A percentile compares a stretch with the other conserved stretches of the same genome.
Evolutionary conservation across 2,113 vertebrate genomes (phyloP).

Genomic region (Vulpes vulpes): DNA sequence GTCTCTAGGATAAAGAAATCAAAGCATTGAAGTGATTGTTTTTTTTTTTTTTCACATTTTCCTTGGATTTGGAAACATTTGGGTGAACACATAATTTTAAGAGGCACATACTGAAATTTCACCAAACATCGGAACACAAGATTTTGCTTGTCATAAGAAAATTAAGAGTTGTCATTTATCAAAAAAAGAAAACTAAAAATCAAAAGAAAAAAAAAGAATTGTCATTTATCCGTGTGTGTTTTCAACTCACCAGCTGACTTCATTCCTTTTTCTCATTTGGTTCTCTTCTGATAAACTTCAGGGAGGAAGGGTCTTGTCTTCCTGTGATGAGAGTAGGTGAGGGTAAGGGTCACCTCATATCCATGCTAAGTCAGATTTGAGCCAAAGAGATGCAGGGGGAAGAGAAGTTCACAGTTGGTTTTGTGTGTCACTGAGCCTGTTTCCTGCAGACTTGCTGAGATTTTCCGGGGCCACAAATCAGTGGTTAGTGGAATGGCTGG

Average conservation of each 20-base stretch:
- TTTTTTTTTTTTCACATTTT: not conserved
- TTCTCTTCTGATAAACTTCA: not conserved
- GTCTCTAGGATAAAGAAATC: not conserved
- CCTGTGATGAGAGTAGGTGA: no score
- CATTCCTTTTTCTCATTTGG: not conserved
- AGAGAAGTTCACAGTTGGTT: not conserved
- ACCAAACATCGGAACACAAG: not conserved
- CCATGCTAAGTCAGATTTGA: not conserved
- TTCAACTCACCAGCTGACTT: not conserved
- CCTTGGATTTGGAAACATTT: not conserved
- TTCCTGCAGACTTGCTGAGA: not conserved
- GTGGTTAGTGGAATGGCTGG: no score
- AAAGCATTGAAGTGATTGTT: not conserved
- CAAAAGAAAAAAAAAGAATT: not conserved
- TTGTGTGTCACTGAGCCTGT: not conserved
- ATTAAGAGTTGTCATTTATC: not conserved
- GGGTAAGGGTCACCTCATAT: not conserved
- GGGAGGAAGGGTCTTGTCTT: not conserved
- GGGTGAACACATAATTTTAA: not conserved
- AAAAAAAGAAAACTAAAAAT: no score
- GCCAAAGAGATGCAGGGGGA: not conserved
- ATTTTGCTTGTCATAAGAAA: conserved; percentile 9
- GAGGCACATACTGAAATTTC: not conserved
- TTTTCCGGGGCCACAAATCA: not conserved
- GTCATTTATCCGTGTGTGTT: not conserved